phyloP scores from a whole-genome alignment of 2,888 invertebrate species.

The Rotaria magnacalcarata region DNA sequence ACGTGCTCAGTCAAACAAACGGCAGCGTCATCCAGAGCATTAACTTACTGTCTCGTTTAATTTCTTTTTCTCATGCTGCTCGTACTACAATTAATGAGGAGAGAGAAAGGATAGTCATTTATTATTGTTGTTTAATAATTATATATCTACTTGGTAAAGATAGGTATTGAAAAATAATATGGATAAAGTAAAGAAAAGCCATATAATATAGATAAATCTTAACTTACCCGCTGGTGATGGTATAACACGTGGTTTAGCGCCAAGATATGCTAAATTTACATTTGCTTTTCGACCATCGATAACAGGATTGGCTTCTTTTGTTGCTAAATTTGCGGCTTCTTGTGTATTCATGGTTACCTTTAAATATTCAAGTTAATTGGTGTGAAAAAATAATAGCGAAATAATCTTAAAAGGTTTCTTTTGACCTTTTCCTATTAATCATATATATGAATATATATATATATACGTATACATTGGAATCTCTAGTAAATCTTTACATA shows the following conservation, averaged over 20 bases:
- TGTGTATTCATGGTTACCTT: conserved; percentile 97
- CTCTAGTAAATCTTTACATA: background rate
- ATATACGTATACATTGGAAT: background rate
- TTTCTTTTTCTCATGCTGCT: conserved; percentile 6
- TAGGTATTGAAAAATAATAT: background rate
- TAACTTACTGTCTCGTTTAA: conserved; percentile 2
- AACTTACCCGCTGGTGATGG: conserved; percentile 34
- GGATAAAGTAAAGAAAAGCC: background rate
- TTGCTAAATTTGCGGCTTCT: conserved; percentile 86
- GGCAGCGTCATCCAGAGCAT: conserved; percentile 4
- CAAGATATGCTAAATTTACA: conserved; percentile 91
- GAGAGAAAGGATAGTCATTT: background rate
- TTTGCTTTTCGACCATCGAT: conserved; percentile 96
- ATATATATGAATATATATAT: background rate
- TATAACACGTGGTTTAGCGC: conserved; percentile 75
- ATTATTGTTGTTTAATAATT: background rate
- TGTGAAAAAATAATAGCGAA: background rate
- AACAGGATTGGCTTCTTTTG: conserved; percentile 95
- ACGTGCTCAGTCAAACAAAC: conserved; percentile 15
- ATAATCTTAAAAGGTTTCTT: background rate
- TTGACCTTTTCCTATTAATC: no score
- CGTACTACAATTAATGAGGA: conserved; percentile 29
- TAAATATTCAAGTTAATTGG: background rate
- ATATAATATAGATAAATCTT: background rate
- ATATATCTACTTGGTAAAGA: background rate